phyloP scores from a whole-genome alignment of 2,888 invertebrate species.

The Prostheceraeus crozeri region DNA sequence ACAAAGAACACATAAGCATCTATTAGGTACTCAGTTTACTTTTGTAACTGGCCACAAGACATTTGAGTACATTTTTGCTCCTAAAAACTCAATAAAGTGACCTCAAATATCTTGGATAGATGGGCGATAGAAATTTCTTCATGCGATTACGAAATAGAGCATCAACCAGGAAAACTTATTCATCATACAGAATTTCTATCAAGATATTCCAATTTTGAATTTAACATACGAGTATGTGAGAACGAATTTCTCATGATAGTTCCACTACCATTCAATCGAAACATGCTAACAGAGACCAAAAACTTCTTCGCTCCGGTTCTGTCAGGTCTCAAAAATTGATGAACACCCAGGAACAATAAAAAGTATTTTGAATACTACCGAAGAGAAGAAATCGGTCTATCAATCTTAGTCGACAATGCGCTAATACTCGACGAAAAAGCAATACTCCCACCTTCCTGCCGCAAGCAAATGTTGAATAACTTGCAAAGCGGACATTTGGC shows the following conservation, averaged over 20 bases:
- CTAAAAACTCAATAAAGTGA: constrained; percentile 18
- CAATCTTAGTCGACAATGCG: too few species aligned
- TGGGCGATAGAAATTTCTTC: constrained; percentile 20
- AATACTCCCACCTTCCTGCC: too few species aligned
- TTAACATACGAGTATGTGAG: neutral
- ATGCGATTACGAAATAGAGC: constrained; percentile 6
- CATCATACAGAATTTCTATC: constrained; percentile 15
- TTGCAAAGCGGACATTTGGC: constrained; percentile 4
- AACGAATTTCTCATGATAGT: constrained; percentile 2
- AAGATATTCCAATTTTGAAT: constrained; percentile 1
- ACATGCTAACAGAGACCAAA: constrained; percentile 4
- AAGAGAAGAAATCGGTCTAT: too few species aligned
- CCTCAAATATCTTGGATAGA: constrained; percentile 17
- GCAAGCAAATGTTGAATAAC: neutral
- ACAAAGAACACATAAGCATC: constrained; percentile 4
- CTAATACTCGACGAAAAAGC: too few species aligned
- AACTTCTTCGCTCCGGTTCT: constrained; percentile 19
- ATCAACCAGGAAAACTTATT: constrained; percentile 18
- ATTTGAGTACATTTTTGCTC: constrained; percentile 2
- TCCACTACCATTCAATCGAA: neutral
- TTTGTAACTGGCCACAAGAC: constrained; percentile 11
- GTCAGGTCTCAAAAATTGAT: constrained; percentile 17
- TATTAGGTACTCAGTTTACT: constrained; percentile 25
- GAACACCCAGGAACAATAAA: constrained; percentile 16
- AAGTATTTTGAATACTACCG: too few species aligned